phyloP scores from a whole-genome alignment of 2,888 invertebrate species.

The Athetis lepigone region DNA sequence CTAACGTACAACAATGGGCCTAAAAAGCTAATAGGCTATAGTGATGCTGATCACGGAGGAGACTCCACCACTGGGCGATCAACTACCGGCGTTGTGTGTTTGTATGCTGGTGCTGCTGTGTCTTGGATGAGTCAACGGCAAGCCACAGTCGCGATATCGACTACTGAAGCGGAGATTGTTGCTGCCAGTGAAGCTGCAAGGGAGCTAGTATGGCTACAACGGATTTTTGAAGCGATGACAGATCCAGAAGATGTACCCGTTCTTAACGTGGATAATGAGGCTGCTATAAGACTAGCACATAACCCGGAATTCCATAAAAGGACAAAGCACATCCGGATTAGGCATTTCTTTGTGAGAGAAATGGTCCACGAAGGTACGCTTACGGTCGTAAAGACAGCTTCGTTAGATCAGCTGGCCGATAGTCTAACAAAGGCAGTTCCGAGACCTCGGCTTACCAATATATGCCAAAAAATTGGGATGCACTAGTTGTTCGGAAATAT shows the following conservation, averaged over 20 bases:
- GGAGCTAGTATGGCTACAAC: background rate
- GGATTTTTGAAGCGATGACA: background rate
- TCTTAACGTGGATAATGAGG: background rate
- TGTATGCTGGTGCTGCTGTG: too few species aligned
- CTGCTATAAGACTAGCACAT: background rate
- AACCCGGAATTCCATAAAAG: conserved; percentile 1
- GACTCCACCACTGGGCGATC: too few species aligned
- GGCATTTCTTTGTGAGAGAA: too few species aligned
- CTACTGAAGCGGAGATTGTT: too few species aligned
- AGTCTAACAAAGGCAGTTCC: background rate
- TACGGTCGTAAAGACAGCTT: background rate
- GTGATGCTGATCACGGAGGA: too few species aligned
- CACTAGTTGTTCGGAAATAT: too few species aligned
- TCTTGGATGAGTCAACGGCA: too few species aligned
- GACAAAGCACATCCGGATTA: background rate
- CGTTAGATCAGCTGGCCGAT: background rate
- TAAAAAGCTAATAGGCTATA: too few species aligned
- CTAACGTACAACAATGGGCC: too few species aligned
- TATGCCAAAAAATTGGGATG: background rate
- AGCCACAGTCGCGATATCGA: background rate
- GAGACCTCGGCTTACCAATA: too few species aligned
- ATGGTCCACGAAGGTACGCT: background rate
- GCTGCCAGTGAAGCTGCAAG: conserved; percentile 2
- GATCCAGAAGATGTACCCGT: background rate
- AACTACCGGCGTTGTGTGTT: too few species aligned